Evolutionary conservation across 2,797 vertebrate species (phyloP).

Genomic region (Cercopithecus petaurista): DNA sequence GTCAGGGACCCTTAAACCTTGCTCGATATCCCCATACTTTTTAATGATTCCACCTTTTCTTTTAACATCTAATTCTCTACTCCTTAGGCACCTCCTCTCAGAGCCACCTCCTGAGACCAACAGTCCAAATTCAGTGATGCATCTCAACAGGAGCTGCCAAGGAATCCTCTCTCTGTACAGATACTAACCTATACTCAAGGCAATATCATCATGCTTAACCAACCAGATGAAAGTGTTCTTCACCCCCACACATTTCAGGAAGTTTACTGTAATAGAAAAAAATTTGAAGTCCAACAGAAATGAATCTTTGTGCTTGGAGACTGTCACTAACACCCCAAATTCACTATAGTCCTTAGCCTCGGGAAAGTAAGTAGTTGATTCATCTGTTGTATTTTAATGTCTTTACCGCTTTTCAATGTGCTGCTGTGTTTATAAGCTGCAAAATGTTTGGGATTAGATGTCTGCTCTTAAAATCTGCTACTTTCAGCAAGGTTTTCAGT

Average conservation of each 20-base stretch:
- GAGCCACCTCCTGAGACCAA: neutral
- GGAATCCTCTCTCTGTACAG: neutral
- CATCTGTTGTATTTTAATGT: neutral
- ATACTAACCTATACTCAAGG: neutral
- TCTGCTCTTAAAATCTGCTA: slow-evolving; percentile 71
- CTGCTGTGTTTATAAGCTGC: slow-evolving; percentile 65
- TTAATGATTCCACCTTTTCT: neutral
- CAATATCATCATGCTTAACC: neutral
- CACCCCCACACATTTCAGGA: neutral
- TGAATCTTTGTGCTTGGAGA: slow-evolving; percentile 9
- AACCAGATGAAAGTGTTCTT: neutral
- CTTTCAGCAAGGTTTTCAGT: slow-evolving; percentile 63
- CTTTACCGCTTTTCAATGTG: neutral
- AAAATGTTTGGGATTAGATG: slow-evolving; percentile 74
- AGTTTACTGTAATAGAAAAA: neutral
- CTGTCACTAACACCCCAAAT: neutral
- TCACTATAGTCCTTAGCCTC: neutral
- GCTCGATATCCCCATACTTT: neutral
- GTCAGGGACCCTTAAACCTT: neutral
- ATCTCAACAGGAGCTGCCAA: neutral
- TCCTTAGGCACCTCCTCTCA: neutral
- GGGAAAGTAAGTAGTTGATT: neutral
- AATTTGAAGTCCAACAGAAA: slow-evolving; percentile 8
- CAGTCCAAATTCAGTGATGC: neutral
- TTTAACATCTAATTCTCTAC: neutral